Base-by-base conservation (phyloP, 2,113 vertebrate genomes). In the Emydocephalus ijimae region DNA sequence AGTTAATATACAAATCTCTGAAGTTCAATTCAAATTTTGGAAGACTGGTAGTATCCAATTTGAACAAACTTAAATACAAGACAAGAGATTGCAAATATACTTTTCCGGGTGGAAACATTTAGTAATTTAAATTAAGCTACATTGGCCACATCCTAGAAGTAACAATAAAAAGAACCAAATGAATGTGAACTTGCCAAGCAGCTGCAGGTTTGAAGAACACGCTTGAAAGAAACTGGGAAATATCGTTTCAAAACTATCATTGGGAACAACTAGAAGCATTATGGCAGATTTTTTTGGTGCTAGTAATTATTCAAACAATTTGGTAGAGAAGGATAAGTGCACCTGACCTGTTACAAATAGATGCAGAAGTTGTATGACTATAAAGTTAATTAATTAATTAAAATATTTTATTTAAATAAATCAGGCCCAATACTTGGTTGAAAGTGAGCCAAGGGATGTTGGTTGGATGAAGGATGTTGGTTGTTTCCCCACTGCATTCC, bases 1-100 rank as follows among this genome's bases (percentile, higher is more conserved):
- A 7, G 34, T 92, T 92, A 91, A 29, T 81, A 92, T 92, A 95
- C 1, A 92, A 91, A 56, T 81, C 91, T 91, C 94, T 14, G 94
- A 94, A 91, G 85, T 94, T 39, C 89, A 4, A 92, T 12, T 88
- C 74, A 90, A 45, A n/a, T 15, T 55, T 86, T 93, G 85, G 85
- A 91, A 94, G 85, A 10, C 34, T 34, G 0, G 0, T 34, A 0
- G 0, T 86, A 94, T 92, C 59, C 52, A 48, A 85, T 26, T 7
- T 26, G 20, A 69, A 69, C 88, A 86, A 86, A 55, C 5, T 52
- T 50, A 3, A 2, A 89, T 23, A 64, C 26, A 7, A 11, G 20
- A 29, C 56, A 64, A 57, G 48, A 81, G 34, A 39, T 39, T 81
- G 69, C 69, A 81, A 81, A 39, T 39, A 81, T 39, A 81, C 18